Conservation (phyloP, 1,140 invertebrate species). For the Paracyclopina nana region DNA sequence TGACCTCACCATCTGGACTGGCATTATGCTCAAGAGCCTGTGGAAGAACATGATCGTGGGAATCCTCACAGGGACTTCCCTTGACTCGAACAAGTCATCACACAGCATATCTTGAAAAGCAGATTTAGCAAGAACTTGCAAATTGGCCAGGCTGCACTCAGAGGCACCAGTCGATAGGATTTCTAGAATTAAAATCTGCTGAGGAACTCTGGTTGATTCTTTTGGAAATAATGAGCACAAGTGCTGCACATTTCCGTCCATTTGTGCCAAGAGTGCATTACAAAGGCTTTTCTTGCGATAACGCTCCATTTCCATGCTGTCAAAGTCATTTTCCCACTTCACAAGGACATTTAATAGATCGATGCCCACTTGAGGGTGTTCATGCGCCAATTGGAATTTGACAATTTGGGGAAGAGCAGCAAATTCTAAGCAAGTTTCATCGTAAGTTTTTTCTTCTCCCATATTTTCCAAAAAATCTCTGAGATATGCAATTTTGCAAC, state of each 20-base stretch:
- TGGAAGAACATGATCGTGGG: too few relatives aligned
- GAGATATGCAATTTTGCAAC: neutral
- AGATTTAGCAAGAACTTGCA: too few relatives aligned
- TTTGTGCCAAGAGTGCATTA: neutral
- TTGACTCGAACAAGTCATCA: too few relatives aligned
- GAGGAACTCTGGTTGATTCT: too few relatives aligned
- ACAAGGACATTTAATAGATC: neutral
- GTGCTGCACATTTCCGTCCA: neutral
- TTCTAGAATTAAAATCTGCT: too few relatives aligned
- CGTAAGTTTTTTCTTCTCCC: neutral
- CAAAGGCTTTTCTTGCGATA: constrained; percentile 15
- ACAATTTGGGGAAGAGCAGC: neutral
- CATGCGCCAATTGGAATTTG: neutral
- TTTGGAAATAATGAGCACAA: neutral
- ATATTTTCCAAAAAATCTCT: constrained; percentile 5
- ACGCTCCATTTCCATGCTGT: neutral
- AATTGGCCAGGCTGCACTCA: too few relatives aligned
- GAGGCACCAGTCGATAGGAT: too few relatives aligned
- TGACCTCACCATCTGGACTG: too few relatives aligned
- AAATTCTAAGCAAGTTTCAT: neutral
- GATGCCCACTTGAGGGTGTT: neutral
- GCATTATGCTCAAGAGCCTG: too few relatives aligned
- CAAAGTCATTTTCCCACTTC: neutral
- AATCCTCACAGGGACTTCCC: too few relatives aligned
- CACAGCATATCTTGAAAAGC: too few relatives aligned